Evolutionary conservation across 1,140 invertebrate species (phyloP).

Genomic region (Tribolium madens): DNA sequence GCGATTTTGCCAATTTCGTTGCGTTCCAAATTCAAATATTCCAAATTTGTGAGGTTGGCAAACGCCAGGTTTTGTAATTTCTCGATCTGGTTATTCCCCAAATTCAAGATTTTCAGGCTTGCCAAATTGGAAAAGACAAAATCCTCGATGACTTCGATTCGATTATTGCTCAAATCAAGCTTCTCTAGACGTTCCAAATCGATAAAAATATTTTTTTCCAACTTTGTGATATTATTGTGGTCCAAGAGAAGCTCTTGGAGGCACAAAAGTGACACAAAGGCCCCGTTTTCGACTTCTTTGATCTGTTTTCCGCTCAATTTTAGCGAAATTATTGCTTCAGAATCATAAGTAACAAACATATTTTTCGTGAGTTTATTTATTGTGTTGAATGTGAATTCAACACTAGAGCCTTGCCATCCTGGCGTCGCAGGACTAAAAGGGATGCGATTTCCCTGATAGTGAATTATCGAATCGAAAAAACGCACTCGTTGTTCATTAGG

Average conservation of each 20-base stretch:
- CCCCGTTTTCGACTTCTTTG: slow-evolving; percentile 34
- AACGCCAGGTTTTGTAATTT: background rate
- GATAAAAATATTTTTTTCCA: slow-evolving; percentile 30
- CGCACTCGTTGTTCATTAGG: background rate
- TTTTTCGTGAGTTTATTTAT: slow-evolving; percentile 46
- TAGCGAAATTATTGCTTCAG: slow-evolving; percentile 38
- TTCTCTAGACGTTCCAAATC: slow-evolving; percentile 37
- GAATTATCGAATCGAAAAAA: slow-evolving; percentile 28
- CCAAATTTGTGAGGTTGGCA: background rate
- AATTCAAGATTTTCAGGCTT: slow-evolving; percentile 27
- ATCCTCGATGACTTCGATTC: background rate
- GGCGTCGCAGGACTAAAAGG: slow-evolving; percentile 16
- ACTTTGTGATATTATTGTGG: slow-evolving; percentile 42
- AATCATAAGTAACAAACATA: slow-evolving; percentile 44
- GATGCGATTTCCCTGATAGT: slow-evolving; percentile 40
- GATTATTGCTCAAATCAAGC: slow-evolving; percentile 45
- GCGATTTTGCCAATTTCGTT: background rate
- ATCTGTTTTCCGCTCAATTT: slow-evolving; percentile 45
- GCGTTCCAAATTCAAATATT: background rate
- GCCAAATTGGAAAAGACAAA: background rate
- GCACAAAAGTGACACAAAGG: slow-evolving; percentile 43
- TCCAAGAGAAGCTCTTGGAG: slow-evolving; percentile 41
- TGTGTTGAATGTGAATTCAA: slow-evolving; percentile 22
- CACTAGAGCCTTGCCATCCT: slow-evolving; percentile 40
- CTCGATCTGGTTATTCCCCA: slow-evolving; percentile 20